These are phyloP conservation scores for Heliornis fulica DNA, from an alignment of 2,113 vertebrate genomes.

Conservation along the genomic window DNA sequence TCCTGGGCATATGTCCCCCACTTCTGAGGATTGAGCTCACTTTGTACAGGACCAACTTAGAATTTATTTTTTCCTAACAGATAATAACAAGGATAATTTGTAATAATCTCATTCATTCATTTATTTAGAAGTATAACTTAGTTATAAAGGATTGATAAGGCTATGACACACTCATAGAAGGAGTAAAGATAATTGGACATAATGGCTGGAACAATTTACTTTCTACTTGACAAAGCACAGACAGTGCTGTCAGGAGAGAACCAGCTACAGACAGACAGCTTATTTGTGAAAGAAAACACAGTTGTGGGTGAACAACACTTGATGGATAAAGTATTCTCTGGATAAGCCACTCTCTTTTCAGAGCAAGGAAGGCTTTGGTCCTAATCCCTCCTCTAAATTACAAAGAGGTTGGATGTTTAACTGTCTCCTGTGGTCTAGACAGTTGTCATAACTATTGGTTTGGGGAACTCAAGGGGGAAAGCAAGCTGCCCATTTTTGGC, in stretches of 20 bases:
- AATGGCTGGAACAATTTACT: neutral
- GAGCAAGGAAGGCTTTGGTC: neutral
- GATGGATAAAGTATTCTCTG: neutral
- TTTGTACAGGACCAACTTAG: neutral
- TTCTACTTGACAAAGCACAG: neutral
- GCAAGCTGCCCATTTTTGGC: neutral
- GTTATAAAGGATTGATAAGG: neutral
- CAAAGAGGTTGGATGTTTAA: neutral
- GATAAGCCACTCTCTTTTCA: neutral
- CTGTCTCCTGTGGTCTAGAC: neutral
- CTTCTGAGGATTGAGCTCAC: neutral
- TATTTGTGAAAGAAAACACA: neutral
- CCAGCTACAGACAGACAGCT: neutral
- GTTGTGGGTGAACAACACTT: neutral
- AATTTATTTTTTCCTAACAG: neutral
- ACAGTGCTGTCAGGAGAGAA: neutral
- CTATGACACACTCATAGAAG: neutral
- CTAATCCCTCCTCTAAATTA: neutral
- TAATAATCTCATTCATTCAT: neutral
- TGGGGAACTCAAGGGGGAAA: rapidly evolving
- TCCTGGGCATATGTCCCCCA: neutral
- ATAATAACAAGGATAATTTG: neutral
- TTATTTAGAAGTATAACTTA: neutral
- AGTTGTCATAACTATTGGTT: neutral
- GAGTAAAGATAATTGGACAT: neutral